Conservation (phyloP, 2,888 invertebrate genomes). For the Meteorus colon region DNA sequence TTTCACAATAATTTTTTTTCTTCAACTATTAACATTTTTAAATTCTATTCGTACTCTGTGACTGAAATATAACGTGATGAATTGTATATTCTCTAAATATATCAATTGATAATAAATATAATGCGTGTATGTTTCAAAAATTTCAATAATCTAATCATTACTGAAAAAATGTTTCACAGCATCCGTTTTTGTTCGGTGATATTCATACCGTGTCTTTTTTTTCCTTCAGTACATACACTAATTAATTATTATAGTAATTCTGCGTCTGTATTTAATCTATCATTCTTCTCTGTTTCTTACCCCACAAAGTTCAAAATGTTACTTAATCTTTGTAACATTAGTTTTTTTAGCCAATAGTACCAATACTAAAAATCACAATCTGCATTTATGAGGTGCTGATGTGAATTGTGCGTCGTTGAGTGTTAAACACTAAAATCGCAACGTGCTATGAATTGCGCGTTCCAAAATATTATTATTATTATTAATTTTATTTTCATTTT, state of each 20-base stretch:
- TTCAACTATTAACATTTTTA: conserved; percentile 2
- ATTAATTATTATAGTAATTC: conserved; percentile 40
- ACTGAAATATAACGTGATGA: conserved; percentile 56
- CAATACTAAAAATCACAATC: conserved; percentile 54
- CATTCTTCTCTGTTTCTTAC: neutral
- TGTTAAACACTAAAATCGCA: conserved; percentile 52
- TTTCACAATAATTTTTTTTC: conserved; percentile 21
- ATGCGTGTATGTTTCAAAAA: conserved; percentile 51
- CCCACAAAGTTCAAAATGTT: conserved; percentile 14
- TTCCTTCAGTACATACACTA: conserved; percentile 35
- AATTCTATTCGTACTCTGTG: conserved; percentile 32
- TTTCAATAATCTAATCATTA: conserved; percentile 58
- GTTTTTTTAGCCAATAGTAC: conserved; percentile 47
- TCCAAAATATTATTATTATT: conserved; percentile 34
- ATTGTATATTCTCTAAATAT: conserved; percentile 54
- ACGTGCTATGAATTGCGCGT: conserved; percentile 31
- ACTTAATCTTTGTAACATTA: conserved; percentile 32
- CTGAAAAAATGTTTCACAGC: conserved; percentile 58
- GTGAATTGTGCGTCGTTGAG: conserved; percentile 72
- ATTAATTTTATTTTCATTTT: conserved; percentile 46
- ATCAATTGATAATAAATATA: conserved; percentile 53
- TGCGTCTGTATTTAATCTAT: conserved; percentile 9
- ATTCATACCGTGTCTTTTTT: conserved; percentile 22
- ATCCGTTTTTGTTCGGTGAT: conserved; percentile 55
- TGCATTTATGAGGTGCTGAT: conserved; percentile 68